Percentiles rank a stretch among this genome's conserved stretches.
Conservation (phyloP, 2,888 invertebrate genomes). For the Myopa testacea region DNA sequence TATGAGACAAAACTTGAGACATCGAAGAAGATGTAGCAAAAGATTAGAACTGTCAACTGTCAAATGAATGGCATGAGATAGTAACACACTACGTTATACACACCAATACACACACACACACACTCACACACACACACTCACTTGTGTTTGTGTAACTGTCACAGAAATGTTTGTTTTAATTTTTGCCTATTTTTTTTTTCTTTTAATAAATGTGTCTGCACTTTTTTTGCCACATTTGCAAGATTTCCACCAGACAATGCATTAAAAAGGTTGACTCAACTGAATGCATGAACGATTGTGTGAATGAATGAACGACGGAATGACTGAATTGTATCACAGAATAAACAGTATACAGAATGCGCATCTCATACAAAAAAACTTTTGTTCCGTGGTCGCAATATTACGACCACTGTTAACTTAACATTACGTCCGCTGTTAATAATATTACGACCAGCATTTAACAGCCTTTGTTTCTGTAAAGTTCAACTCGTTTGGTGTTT, state of each 20-base stretch:
- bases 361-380: no score
- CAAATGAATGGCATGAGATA: background rate
- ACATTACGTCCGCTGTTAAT: no score
- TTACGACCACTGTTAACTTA: no score
- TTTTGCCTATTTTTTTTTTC: background rate
- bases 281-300: background rate
- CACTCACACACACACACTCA: background rate
- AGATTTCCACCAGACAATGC: background rate
- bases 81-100: background rate
- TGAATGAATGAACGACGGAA: slow-evolving; percentile 9
- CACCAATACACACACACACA: no score
- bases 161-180: background rate
- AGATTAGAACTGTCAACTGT: slow-evolving; percentile 1
- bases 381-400: no score
- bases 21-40: background rate
- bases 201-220: background rate
- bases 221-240: background rate
- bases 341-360: no score
- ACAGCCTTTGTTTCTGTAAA: no score
- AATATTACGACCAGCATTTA: no score
- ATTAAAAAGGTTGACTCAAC: background rate
- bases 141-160: background rate
- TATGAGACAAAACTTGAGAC: background rate
- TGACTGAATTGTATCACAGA: slow-evolving; percentile 18
- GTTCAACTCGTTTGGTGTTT: no score